Percentiles rank a stretch among this genome's conserved stretches.
phyloP scores from a whole-genome alignment of 1,140 invertebrate genomes.

The Oryzaephilus surinamensis region DNA sequence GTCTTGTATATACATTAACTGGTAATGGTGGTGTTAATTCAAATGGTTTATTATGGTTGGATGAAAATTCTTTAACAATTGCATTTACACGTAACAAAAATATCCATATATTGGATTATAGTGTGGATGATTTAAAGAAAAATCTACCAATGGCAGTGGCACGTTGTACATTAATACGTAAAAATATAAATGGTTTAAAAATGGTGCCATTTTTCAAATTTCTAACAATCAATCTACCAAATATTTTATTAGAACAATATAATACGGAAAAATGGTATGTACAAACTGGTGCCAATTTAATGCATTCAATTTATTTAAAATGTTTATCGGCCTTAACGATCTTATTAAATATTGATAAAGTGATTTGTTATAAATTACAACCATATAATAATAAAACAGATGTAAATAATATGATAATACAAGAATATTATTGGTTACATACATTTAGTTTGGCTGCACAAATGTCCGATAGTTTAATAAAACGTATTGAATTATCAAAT shows the following conservation, averaged over 20 bases:
- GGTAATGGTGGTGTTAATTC: slow-evolving; percentile 43
- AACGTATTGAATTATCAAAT: slow-evolving; percentile 38
- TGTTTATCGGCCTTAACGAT: slow-evolving; percentile 46
- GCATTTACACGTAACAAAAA: slow-evolving; percentile 46
- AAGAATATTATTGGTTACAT: slow-evolving; percentile 52
- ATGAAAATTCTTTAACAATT: slow-evolving; percentile 38
- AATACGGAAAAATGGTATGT: slow-evolving; percentile 46
- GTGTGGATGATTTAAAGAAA: slow-evolving; percentile 35
- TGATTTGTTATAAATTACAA: slow-evolving; percentile 41
- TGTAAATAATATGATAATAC: slow-evolving; percentile 27
- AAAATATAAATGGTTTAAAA: slow-evolving; percentile 45
- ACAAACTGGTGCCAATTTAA: slow-evolving; percentile 48
- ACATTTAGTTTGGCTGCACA: slow-evolving; percentile 43
- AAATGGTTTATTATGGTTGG: slow-evolving; percentile 41
- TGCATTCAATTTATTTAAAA: slow-evolving; percentile 52
- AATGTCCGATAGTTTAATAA: slow-evolving; percentile 45
- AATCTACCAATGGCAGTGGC: slow-evolving; percentile 41
- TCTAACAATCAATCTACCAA: slow-evolving; percentile 43
- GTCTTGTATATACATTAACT: slow-evolving; percentile 45
- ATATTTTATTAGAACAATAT: slow-evolving; percentile 44
- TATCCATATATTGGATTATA: slow-evolving; percentile 41
- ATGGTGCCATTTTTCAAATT: slow-evolving; percentile 46
- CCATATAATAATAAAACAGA: slow-evolving; percentile 37
- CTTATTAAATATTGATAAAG: slow-evolving; percentile 44
- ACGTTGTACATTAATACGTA: slow-evolving; percentile 40